Base-by-base conservation (phyloP, 2,113 vertebrate genomes). In the Malaclemys terrapin region DNA sequence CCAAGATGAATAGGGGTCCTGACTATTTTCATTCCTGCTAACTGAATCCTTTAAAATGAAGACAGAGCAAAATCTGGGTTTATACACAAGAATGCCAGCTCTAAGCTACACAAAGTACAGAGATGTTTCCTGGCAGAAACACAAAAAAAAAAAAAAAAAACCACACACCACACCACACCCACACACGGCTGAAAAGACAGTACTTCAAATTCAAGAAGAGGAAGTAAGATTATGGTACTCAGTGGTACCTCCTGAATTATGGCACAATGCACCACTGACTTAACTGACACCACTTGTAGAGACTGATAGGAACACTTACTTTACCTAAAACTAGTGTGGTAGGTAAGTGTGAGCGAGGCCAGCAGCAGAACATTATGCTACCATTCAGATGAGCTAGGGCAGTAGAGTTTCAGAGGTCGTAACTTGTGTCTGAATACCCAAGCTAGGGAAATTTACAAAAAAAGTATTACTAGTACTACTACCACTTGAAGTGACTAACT, bases 21-120 rank as follows among this genome's bases (percentile, higher is more conserved):
- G 17, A 96, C 79, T 87, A 98, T 97, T 88, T 96, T 98, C 98
- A 98, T 95, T 87, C 98, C 98, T 49, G 97, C 96, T 59, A 98
- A 95, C 5, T 35, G 90, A 86, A 98, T 97, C 95, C 98, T 98
- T 92, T 76, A 90, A 95, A 94, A 91, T 16, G 90, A 84, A 79
- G 16, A 80, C 16, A 59, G 76, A 3, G 81, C 1, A 57, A 12
- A 49, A 11, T 3, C 1, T 84, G 56, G 87, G 47, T 31, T 91
- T 52, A 84, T 65, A 52, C 31, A 75, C 2, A 52, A 83, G 52
- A 49, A 45, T 87, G n/a, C 3, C 1, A 69, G 54, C 17, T 75
- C 27, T 0, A 56, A 10, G 35, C 19, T 72, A 38, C n/a, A 38
- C 35, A 2, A 76, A 86, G 50, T 72, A 35, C 42, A 82, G 56